These are phyloP conservation scores for Gymnoscelis rufifasciata DNA, from an alignment of 2,888 invertebrate genomes.

Conservation along the genomic window DNA sequence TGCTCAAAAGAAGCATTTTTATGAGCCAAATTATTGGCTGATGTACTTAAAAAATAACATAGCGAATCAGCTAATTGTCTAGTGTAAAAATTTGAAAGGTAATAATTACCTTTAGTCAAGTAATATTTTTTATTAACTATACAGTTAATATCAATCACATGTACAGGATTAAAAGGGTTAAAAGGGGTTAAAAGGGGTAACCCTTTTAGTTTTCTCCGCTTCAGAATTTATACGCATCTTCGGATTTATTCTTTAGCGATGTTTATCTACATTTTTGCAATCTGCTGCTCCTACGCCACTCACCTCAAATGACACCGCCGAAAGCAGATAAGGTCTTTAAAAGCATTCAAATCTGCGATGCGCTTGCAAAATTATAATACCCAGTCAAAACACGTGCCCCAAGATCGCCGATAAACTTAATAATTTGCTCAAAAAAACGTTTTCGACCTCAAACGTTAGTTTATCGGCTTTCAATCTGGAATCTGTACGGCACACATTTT, in stretches of 20 bases:
- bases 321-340: constrained; percentile 46
- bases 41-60: too few species aligned
- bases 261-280: constrained; percentile 11
- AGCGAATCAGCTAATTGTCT: too few species aligned
- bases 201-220: too few species aligned
- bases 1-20: too few species aligned
- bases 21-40: too few species aligned
- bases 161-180: constrained; percentile 3
- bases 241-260: constrained; percentile 3
- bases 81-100: too few species aligned
- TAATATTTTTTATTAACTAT: too few species aligned
- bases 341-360: constrained; percentile 50
- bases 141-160: too few species aligned
- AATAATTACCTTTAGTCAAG: too few species aligned
- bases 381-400: constrained; percentile 70
- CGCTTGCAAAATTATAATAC: constrained; percentile 52
- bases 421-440: constrained; percentile 57
- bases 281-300: constrained; percentile 32
- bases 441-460: constrained; percentile 62
- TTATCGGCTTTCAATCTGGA: constrained; percentile 73
- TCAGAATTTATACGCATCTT: background rate
- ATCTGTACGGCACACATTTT: constrained; percentile 75
- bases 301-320: constrained; percentile 44
- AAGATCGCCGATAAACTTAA: constrained; percentile 51
- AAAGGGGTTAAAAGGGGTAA: too few species aligned